Percentiles rank a stretch among this genome's conserved stretches.
Evolutionary conservation across 2,888 invertebrate genomes (phyloP).

Genomic region (Meandrusa payeni): DNA sequence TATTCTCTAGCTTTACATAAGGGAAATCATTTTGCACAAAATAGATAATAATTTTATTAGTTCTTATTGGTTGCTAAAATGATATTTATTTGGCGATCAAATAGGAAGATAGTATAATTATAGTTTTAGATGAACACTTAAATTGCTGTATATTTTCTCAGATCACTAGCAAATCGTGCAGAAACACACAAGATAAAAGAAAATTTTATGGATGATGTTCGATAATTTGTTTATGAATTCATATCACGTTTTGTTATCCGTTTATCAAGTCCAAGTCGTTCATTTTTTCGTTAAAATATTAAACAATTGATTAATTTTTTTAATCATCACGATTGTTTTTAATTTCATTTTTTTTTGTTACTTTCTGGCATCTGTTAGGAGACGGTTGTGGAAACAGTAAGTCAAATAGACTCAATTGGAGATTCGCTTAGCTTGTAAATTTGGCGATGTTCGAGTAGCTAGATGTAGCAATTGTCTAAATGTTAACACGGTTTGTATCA

Average conservation of each 20-base stretch:
- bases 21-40: conserved; percentile 16
- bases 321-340: conserved; percentile 68
- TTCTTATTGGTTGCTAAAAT: conserved; percentile 19
- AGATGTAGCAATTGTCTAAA: conserved; percentile 44
- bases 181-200: too few species aligned
- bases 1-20: conserved; percentile 6
- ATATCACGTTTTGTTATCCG: conserved; percentile 24
- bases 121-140: conserved; percentile 12
- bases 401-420: conserved; percentile 70
- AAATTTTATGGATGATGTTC: too few species aligned
- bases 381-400: conserved; percentile 81
- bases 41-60: conserved; percentile 7
- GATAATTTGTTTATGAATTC: too few species aligned
- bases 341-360: conserved; percentile 75
- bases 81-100: conserved; percentile 16
- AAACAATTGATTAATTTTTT: conserved; percentile 51
- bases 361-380: conserved; percentile 80
- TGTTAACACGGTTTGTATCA: conserved; percentile 34
- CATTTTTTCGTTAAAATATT: conserved; percentile 33
- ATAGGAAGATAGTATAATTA: conserved; percentile 15
- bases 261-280: conserved; percentile 17
- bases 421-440: conserved; percentile 70
- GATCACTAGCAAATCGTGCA: background rate
- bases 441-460: conserved; percentile 49
- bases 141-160: conserved; percentile 1